Conservation (phyloP, 2,113 vertebrate genomes). For the Coturnix japonica region DNA sequence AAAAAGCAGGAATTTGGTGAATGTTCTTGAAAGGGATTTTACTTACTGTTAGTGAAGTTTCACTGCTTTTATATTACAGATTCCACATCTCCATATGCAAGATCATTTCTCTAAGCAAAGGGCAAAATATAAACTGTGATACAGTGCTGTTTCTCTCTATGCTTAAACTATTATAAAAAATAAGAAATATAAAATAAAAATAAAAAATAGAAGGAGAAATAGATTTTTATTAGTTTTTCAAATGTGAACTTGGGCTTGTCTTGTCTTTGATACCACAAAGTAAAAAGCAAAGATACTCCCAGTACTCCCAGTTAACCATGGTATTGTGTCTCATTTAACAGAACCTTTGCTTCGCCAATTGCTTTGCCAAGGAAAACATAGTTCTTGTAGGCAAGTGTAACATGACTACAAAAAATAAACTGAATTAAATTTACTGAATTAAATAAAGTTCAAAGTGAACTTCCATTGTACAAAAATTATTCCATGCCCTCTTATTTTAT, state of each 20-base stretch:
- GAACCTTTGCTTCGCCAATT: background rate
- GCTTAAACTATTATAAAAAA: background rate
- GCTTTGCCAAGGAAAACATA: background rate
- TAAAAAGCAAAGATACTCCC: background rate
- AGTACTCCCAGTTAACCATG: background rate
- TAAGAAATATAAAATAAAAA: background rate
- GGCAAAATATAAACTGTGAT: background rate
- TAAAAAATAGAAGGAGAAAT: background rate
- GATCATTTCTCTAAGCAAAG: background rate
- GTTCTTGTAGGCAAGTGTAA: background rate
- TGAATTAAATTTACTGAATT: too few species aligned
- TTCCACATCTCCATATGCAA: background rate
- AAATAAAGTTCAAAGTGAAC: background rate
- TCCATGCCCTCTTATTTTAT: background rate
- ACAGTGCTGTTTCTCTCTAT: background rate
- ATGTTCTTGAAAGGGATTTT: slow-evolving; percentile 9
- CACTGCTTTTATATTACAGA: background rate
- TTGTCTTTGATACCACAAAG: background rate
- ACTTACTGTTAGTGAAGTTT: background rate
- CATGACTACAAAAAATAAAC: background rate
- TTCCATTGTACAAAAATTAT: background rate
- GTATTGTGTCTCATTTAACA: background rate
- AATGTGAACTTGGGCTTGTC: background rate
- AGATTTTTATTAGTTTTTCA: background rate
- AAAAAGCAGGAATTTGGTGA: background rate